Evolutionary conservation across 2,113 vertebrate genomes (phyloP), one percentile per base, ranked within the genome.

Genomic region (Calyptommatus sinebrachiatus): DNA sequence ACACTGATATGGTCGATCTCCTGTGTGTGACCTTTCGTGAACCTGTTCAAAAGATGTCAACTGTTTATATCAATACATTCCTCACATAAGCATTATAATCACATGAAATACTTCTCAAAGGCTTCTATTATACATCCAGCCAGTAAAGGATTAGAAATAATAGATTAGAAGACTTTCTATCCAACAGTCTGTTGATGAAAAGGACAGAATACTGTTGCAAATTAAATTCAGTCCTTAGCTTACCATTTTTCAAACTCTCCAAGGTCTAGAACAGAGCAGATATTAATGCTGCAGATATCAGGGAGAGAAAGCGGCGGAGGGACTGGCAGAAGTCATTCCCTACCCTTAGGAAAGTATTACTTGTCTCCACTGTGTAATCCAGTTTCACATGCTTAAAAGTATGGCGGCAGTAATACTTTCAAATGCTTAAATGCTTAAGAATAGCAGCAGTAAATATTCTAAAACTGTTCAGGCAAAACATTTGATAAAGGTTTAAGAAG

Each of bases 11-110:
- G 98, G 98, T 88, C 99, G 97, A 89, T 99, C 98, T 89, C 98
- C 98, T 2, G 98, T 99, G 92, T 99, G 98, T 12, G 98, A 99
- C 76, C 98, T 94, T 86, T 99, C 98, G 26, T 99, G 98, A 21
- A 99, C 98, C 98, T 99, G 89, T 89, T 80, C 80, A 91, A 63
- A 57, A 81, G 67, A 90, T 21, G 91, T 63, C n/a, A 79, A 78
- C 48, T 50, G 45, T 70, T 28, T 65, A 69, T 57, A 7, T 41
- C 82, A 73, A 69, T n/a, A 46, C 60, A 26, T 31, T 12, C n/a
- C n/a, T 53, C 29, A 12, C 24, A 68, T 29, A 21, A 20, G 5
- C 24, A 53, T 7, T 8, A 28, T 21, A 63, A n/a, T 10, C 73
- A 35, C 10, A 22, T 31, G 28, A 67, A 28, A 26, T 5, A 77